Percentiles rank a stretch among this genome's conserved stretches.
Conservation (phyloP, 2,113 vertebrate species). For the Marcusenius ussheri region DNA sequence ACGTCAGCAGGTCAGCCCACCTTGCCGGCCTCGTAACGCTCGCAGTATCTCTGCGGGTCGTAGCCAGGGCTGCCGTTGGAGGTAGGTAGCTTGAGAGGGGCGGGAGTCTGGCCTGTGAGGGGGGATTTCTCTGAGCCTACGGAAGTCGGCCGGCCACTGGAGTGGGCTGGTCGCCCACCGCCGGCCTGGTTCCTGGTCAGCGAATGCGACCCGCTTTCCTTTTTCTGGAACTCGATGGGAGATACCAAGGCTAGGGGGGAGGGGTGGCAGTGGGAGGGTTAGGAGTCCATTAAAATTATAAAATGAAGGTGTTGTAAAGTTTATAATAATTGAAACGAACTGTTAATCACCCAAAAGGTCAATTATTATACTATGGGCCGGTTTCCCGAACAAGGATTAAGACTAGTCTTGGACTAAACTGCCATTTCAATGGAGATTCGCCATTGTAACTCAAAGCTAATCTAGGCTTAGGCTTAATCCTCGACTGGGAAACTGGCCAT, state of each 20-base stretch:
- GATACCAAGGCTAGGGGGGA: conserved; percentile 79
- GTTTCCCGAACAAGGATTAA: too few relatives aligned
- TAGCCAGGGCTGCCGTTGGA: conserved; percentile 86
- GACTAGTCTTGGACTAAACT: too few relatives aligned
- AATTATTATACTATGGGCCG: background rate
- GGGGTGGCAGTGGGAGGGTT: background rate
- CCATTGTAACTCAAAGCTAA: too few relatives aligned
- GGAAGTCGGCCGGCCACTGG: conserved; percentile 67
- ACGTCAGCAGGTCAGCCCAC: conserved; percentile 43
- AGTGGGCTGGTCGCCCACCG: conserved; percentile 56
- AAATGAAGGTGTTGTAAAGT: background rate
- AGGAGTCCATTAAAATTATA: background rate
- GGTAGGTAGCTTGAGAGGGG: conserved; percentile 77
- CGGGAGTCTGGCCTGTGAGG: conserved; percentile 70
- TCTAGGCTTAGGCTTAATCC: too few relatives aligned
- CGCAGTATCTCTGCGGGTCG: conserved; percentile 67
- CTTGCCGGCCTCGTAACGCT: conserved; percentile 74
- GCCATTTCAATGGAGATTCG: too few relatives aligned
- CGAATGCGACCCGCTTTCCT: conserved; percentile 63
- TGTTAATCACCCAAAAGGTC: background rate
- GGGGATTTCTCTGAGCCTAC: conserved; percentile 65
- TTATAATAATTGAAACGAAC: background rate
- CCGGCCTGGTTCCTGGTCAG: conserved; percentile 70
- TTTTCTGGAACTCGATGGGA: conserved; percentile 92
- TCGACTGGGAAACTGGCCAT: too few relatives aligned